Conservation (phyloP, 1,140 invertebrate species). For the Hirudo medicinalis region DNA sequence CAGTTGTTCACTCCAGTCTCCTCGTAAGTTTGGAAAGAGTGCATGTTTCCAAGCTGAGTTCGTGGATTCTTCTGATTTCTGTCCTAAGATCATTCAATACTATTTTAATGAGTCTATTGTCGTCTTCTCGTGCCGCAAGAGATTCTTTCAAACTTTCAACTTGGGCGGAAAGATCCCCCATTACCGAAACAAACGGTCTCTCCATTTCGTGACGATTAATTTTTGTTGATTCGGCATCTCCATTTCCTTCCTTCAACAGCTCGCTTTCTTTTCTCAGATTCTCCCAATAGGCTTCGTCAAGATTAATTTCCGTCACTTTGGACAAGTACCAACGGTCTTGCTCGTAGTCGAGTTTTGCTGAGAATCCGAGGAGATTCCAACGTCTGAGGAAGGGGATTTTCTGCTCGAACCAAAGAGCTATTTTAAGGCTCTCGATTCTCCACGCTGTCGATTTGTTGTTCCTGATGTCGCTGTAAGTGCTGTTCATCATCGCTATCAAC, state of each 20-base stretch:
- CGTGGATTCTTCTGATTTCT: constrained; percentile 13
- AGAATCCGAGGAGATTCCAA: neutral
- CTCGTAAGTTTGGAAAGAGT: neutral
- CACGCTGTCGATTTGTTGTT: constrained; percentile 17
- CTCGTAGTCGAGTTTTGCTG: neutral
- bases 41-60: constrained; percentile 9
- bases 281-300: neutral
- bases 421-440: constrained; percentile 17
- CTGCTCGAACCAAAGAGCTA: constrained; percentile 21
- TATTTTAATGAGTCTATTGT: neutral
- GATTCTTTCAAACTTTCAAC: neutral
- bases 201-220: neutral
- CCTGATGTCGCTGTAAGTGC: constrained; percentile 22
- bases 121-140: neutral
- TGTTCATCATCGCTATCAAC: constrained; percentile 25
- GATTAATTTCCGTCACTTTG: neutral
- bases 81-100: constrained; percentile 3
- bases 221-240: neutral
- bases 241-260: neutral
- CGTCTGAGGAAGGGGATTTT: constrained; percentile 2
- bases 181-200: neutral
- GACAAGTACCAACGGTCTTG: constrained; percentile 14
- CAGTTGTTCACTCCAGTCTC: neutral
- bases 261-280: neutral
- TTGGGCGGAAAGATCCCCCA: neutral